These are phyloP conservation scores for Aphelinus atriplicis DNA, from an alignment of 1,140 invertebrate genomes.

Conservation along the genomic window DNA sequence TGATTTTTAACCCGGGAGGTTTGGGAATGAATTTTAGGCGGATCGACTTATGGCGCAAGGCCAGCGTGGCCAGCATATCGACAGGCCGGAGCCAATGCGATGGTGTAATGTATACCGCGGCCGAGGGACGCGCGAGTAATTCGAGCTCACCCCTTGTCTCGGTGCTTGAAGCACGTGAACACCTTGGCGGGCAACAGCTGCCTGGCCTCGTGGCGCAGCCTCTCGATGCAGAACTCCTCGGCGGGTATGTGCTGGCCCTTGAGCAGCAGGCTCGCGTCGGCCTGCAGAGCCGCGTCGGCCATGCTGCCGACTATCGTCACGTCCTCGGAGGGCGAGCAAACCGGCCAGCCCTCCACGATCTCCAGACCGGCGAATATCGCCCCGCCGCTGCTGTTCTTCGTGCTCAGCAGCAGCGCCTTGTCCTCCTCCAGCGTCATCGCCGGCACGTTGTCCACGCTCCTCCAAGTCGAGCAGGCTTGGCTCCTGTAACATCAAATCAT, in stretches of 20 bases:
- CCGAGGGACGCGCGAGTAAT: neutral
- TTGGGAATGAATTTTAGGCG: neutral
- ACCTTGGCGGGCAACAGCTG: conserved; percentile 66
- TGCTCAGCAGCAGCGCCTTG: conserved; percentile 56
- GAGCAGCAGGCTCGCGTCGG: conserved; percentile 61
- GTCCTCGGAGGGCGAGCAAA: conserved; percentile 57
- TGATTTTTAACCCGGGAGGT: too few relatives aligned
- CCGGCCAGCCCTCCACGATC: conserved; percentile 66
- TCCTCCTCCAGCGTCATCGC: conserved; percentile 46
- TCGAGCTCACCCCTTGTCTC: conserved; percentile 53
- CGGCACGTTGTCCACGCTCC: conserved; percentile 13
- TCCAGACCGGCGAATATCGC: conserved; percentile 53
- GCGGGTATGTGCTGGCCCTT: conserved; percentile 65
- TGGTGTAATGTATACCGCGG: neutral
- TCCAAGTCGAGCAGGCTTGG: conserved; percentile 3
- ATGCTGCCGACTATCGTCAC: conserved; percentile 66
- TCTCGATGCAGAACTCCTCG: conserved; percentile 73
- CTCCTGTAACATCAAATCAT: too few relatives aligned
- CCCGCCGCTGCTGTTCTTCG: neutral
- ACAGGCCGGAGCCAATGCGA: neutral
- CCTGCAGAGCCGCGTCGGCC: conserved; percentile 58
- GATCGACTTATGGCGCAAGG: neutral
- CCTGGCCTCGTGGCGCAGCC: conserved; percentile 55
- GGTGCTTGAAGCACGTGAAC: conserved; percentile 72
- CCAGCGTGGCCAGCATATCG: neutral